Conservation (phyloP, 1,140 invertebrate genomes). For the Nephila pilipes region DNA sequence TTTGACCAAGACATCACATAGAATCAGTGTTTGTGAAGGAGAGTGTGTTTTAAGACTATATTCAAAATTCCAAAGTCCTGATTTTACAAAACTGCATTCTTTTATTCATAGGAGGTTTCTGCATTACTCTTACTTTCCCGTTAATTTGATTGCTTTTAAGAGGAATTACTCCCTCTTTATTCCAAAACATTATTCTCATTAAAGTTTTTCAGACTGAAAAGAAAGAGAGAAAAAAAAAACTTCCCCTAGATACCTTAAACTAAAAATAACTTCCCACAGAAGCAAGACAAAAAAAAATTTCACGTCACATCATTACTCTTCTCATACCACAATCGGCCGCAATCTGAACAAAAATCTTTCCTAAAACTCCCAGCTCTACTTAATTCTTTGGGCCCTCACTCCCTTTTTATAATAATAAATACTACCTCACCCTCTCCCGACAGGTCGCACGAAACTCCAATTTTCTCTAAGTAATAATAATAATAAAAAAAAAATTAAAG, state of each 20-base stretch:
- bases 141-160: too few relatives aligned
- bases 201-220: too few relatives aligned
- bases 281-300: background rate
- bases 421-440: slow-evolving; percentile 1
- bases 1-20: too few relatives aligned
- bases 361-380: background rate
- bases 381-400: background rate
- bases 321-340: background rate
- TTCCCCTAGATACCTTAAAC: background rate
- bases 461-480: background rate
- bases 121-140: too few relatives aligned
- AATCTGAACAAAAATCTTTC: background rate
- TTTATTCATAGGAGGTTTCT: too few relatives aligned
- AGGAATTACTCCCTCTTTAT: too few relatives aligned
- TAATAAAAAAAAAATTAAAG: background rate
- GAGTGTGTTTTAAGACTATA: too few relatives aligned
- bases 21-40: too few relatives aligned
- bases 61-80: too few relatives aligned
- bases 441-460: slow-evolving; percentile 13
- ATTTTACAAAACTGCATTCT: too few relatives aligned
- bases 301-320: slow-evolving; percentile 10
- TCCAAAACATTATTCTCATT: too few relatives aligned
- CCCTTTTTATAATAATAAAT: background rate
- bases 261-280: background rate
- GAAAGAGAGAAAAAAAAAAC: too few relatives aligned